Conservation (phyloP, 2,888 invertebrate species). For the Tipula helvola region DNA sequence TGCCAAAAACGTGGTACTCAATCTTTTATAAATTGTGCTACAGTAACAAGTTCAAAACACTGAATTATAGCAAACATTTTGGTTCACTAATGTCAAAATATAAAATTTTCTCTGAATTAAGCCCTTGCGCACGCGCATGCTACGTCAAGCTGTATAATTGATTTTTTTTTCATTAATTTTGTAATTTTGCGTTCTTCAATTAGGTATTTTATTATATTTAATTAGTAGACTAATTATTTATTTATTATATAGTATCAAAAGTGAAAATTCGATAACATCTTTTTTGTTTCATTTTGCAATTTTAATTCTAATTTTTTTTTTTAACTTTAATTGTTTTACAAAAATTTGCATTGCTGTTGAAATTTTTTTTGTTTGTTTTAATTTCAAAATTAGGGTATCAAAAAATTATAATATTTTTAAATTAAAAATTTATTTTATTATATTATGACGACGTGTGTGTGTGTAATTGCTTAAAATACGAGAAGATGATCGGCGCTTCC, state of each 20-base stretch:
- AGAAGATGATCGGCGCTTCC: constrained; percentile 65
- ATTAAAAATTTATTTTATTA: not conserved
- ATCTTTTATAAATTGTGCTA: not conserved
- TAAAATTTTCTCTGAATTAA: not conserved
- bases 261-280: not conserved
- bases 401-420: not conserved
- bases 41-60: not conserved
- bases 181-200: not conserved
- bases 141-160: not conserved
- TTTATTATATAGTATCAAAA: not conserved
- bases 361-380: not conserved
- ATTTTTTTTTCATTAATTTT: not conserved
- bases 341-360: not conserved
- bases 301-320: not conserved
- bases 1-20: not conserved
- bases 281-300: not conserved
- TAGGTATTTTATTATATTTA: not conserved
- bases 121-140: not conserved
- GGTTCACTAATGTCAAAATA: not conserved
- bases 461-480: constrained; percentile 45
- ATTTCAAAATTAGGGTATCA: not conserved
- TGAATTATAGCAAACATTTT: not conserved
- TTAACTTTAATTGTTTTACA: not conserved
- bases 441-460: not conserved
- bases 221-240: not conserved